Evolutionary conservation across 2,797 vertebrate genomes (phyloP), one percentile per base, ranked within the genome.

Genomic region (Pangasius macronema): DNA sequence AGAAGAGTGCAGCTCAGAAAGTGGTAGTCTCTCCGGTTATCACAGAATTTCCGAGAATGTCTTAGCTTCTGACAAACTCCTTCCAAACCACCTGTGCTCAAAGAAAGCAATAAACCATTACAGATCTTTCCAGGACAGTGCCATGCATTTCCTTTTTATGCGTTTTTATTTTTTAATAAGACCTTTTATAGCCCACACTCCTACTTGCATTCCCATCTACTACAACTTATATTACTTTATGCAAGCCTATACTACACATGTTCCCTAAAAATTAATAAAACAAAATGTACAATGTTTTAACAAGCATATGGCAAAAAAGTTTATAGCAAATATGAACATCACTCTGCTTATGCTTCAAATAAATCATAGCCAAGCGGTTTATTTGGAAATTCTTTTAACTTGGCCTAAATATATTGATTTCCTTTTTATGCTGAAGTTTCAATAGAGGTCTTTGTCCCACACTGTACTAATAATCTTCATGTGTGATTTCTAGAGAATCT

Each of bases 391-490:
- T 33, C 27, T 67, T 82, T 51, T 46, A 49, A 51, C 30, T 39
- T 63, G 42, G 53, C 24, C n/a, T n/a, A 30, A 67, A 27, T 39
- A 85, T 65, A 49, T 39, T 49, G 59, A 68, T 82, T 86, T 82
- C 55, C 87, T 90, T 90, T 91, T 90, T 88, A 91, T 89, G 90
- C 85, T 90, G 88, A 91, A 93, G 92, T 91, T 57, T 88, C 87
- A 92, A 72, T 91, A 85, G n/a, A 86, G 86, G 88, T 85, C 92
- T 95, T 93, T 92, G 92, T 93, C 91, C 87, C 89, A 91, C 89
- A 55, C 67, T 91, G 88, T 90, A 86, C 87, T 91, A 94, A 92
- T 94, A 89, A 90, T 92, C 89, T 73, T 65, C 51, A 4, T 82
- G 22, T 82, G 67, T 30, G 24, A 85, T 85, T 82, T 87, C 87